These are phyloP conservation scores for Nemotelus pantherinus DNA, from an alignment of 2,888 invertebrate genomes.

Conservation along the genomic window DNA sequence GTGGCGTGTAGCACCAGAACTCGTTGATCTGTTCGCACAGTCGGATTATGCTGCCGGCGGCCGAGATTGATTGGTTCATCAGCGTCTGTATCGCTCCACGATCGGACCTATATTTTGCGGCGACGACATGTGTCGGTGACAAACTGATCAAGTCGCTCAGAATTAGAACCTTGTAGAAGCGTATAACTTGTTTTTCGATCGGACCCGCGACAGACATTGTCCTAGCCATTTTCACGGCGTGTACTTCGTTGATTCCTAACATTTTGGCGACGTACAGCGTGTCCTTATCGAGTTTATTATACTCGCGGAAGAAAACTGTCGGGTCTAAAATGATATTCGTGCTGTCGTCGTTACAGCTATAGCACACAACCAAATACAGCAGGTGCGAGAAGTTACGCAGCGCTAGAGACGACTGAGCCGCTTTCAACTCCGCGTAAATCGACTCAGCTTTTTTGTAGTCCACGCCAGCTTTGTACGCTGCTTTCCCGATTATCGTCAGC, in stretches of 20 bases:
- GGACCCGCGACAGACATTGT: conserved; percentile 72
- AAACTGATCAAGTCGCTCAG: conserved; percentile 81
- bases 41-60: conserved; percentile 79
- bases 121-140: conserved; percentile 72
- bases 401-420: conserved; percentile 79
- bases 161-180: conserved; percentile 89
- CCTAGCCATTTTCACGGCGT: conserved; percentile 74
- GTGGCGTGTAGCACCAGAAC: conserved; percentile 83
- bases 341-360: conserved; percentile 66
- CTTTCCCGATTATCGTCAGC: conserved; percentile 77
- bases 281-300: conserved; percentile 70
- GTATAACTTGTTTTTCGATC: conserved; percentile 66
- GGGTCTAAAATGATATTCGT: conserved; percentile 70
- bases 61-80: conserved; percentile 75
- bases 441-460: conserved; percentile 76
- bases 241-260: conserved; percentile 82
- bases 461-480: conserved; percentile 88
- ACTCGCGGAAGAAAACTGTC: conserved; percentile 66
- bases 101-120: conserved; percentile 76
- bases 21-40: conserved; percentile 83
- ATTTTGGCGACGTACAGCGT: conserved; percentile 77
- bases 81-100: conserved; percentile 85
- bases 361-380: conserved; percentile 76
- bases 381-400: conserved; percentile 85
- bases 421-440: conserved; percentile 78